Evolutionary conservation across 2,797 vertebrate genomes (phyloP), one percentile per base, ranked within the genome.

Genomic region (Leptatherina wallacei): DNA sequence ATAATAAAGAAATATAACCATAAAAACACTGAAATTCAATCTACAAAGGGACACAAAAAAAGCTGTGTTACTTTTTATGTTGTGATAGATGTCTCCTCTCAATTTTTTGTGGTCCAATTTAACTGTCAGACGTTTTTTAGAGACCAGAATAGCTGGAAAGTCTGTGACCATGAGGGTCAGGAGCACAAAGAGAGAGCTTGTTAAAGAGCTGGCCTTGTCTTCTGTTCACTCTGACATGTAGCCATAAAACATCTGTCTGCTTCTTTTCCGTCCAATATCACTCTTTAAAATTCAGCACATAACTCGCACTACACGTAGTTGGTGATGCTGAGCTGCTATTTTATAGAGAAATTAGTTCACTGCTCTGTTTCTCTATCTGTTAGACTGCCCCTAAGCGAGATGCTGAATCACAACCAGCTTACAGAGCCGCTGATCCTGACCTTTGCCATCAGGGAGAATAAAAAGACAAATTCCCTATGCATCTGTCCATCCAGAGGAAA

Each of bases 121-220:
- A 78, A 75, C 78, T 69, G 72, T 78, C 80, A 62, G 75, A 75
- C 69, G 56, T 24, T 85, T 81, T 75, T 70, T 77, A 78, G 78
- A 81, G 86, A 88, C 87, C 90, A 88, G 84, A 82, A 85, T 86
- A 62, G 69, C 88, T 65, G 33, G 42, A 10, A 38, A 68, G 67
- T 57, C 69, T 65, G 77, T 88, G 89, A 90, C 84, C 86, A 80
- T 36, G 44, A n/a, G 59, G 29, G 71, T 64, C 67, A 20, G 29
- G 33, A 30, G 69, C 78, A 91, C 88, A 92, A 91, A 90, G 89
- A 81, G 33, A 20, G 32, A 40, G 75, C 64, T 79, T 92, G 90
- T 88, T 86, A 61, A 27, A 65, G 77, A 85, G 78, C 75, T 0
- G 22, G 61, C 60, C 66, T 73, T 27, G 33, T 80, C 61, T 75